Evolutionary conservation across 2,888 invertebrate genomes (phyloP), one percentile per base, ranked within the genome.

Genomic region (Lithophane ornitopus): DNA sequence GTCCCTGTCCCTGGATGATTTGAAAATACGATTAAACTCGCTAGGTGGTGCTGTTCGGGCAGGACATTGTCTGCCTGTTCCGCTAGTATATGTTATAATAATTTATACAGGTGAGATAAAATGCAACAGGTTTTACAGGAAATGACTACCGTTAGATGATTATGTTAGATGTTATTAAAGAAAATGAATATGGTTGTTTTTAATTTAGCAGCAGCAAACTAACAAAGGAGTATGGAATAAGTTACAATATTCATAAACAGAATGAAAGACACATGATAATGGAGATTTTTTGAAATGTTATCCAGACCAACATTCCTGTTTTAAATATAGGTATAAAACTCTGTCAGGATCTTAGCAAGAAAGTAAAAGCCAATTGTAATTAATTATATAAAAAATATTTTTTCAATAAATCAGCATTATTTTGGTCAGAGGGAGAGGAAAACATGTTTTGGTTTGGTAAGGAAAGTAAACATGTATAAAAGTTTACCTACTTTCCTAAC

Each of bases 191-290:
- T 56, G 34, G 26, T 58, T 58, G 22, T 58, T 58, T 58, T 16
- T 39, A 71, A 39, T n/a, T 62, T 58, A 54, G 46, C 39, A 72
- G 72, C 46, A 49, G 58, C 1, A 41, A n/a, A 56, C 14, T n/a
- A 44, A 28, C n/a, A n/a, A 19, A 70, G 19, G 0, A 12, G 16
- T 46, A 28, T 34, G 1, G 14, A 9, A 2, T 41, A 56, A n/a
- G 11, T 49, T 19, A 68, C 28, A 44, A 22, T 28, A 59, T 70
- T 52, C 11, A 26, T 49, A 19, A 19, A 68, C 19, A 68, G 14
- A 49, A 70, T 67, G 9, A 44, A 63, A 67, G 9, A 46, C 46
- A 68, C 0, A 26, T 28, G 22, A 14, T 28, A 69, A 9, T 66
- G 26, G 4, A 22, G 6, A 16, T 49, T 11, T 46, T 66, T 49